phyloP scores from a whole-genome alignment of 2,888 invertebrate species.

The Gisinianus flammeolus region DNA sequence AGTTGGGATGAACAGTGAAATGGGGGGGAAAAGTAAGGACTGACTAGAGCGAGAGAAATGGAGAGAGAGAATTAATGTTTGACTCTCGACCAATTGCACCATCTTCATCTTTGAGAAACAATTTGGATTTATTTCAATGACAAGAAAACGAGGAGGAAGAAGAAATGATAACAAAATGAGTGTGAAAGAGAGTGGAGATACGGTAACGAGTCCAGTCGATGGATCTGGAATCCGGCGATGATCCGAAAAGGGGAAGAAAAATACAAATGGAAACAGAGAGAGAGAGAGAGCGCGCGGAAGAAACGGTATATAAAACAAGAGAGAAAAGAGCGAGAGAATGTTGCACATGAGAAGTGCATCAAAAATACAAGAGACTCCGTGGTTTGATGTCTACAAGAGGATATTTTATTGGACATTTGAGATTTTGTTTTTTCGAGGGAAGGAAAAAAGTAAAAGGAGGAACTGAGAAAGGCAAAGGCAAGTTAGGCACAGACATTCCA shows the following conservation, averaged over 20 bases:
- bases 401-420: conserved; percentile 52
- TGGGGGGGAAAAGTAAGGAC: no score
- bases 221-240: background rate
- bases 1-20: no score
- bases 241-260: background rate
- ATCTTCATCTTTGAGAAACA: background rate
- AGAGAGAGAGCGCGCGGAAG: conserved; percentile 20
- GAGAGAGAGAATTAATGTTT: background rate
- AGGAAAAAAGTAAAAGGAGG: background rate
- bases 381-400: conserved; percentile 46
- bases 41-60: background rate
- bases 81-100: background rate
- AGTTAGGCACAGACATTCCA: background rate
- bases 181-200: background rate
- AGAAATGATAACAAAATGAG: conserved; percentile 7
- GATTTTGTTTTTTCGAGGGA: conserved; percentile 38
- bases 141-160: no score
- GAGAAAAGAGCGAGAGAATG: conserved; percentile 37
- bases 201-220: no score
- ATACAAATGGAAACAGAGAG: conserved; percentile 6
- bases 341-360: conserved; percentile 45
- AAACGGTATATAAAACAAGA: no score
- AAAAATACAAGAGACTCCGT: conserved; percentile 47
- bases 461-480: no score
- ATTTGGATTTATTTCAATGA: conserved; percentile 16